Base-by-base conservation (phyloP, 2,888 invertebrate species). In the Mycalesis mineus region DNA sequence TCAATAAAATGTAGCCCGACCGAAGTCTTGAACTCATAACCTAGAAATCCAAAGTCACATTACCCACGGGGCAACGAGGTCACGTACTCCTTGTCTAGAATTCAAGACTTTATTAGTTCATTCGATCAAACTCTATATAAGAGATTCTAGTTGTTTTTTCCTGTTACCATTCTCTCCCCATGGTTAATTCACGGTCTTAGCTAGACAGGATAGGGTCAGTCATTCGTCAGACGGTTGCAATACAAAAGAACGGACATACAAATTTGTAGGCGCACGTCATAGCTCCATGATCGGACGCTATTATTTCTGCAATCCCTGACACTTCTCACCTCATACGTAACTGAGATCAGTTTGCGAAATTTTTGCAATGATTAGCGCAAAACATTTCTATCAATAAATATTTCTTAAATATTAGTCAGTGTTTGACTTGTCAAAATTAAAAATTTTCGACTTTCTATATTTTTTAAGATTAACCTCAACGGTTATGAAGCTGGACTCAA, bases 221-320 rank as follows among this genome's bases (percentile, higher is more conserved):
- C 41, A 13, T 6, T 39, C 31, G 15, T 22, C 45, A 7, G 9
- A 17, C 40, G 17, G 51, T 42, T 41, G 57, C 59, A 62, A 54
- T 51, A 59, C 60, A 63, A 54, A 61, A 50, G 44, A 60, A 62
- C 62, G 66, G 65, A 66, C 64, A 63, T 63, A 65, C 62, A 67
- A 59, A 66, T 66, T 65, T 64, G 65, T 64, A 31, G 49, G 36
- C 33, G 60, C 45, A 58, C 68, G 65, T 71, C 67, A 69, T 62
- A 55, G 58, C 66, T 76, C 84, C 82, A 84, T 82, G 83, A 84
- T 68, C 62, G 66, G 70, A 69, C 75, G 74, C 73, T 69, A 80
- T 80, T 78, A 82, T 80, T 78, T 84, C 78, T 73, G 80, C 84
- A 84, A 83, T 84, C 82, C 80, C 64, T 66, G 66, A 67, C 84